Base-by-base conservation (phyloP, 2,113 vertebrate genomes). In the Rhineura floridana region DNA sequence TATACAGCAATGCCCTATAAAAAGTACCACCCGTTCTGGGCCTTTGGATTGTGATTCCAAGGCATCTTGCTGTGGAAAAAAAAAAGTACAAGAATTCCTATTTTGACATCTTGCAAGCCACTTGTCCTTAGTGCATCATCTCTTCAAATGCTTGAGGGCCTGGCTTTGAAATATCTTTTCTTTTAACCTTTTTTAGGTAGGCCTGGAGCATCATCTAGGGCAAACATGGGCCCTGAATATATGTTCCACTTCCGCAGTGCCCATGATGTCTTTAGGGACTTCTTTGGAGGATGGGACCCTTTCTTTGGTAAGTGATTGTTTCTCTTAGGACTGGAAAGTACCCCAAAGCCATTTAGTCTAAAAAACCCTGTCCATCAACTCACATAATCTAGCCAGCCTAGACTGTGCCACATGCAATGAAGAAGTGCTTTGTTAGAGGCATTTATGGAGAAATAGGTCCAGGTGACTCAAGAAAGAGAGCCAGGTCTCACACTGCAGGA, bases 161-260 rank as follows among this genome's bases (percentile, higher is more conserved):
- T 85, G 39, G 30, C 36, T 63, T 86, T 65, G 59, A 63, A 50
- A 69, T 52, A 1, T 80, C 2, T 75, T 72, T 81, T 33, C 33
- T 82, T 65, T 87, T 39, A 30, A 67, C 50, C 33, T 33, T 50
- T 83, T 44, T 88, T 72, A 76, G 72, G 48, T 93, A 98, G 96
- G 63, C 93, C 95, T 10, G 90, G 95, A 75, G 92, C 94, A 1
- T 83, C 87, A 0, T 13, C 87, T 52, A 89, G 83, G 1, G 65
- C 87, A 0, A 91, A 91, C 85, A 62, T 96, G 15, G 95, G 96
- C 6, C 98, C 98, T 33, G 87, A 83, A 19, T 88, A 83, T 91
- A 96, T 94, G 87, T 98, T 98, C 92, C 98, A 97, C 96, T 99
- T 99, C 97, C 98, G 98, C 87, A 98, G 93, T 90, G 98, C 98